A percentile compares a stretch with the other conserved stretches of the same genome.
phyloP scores from a whole-genome alignment of 2,888 invertebrate genomes.

The Subacronicta megacephala region DNA sequence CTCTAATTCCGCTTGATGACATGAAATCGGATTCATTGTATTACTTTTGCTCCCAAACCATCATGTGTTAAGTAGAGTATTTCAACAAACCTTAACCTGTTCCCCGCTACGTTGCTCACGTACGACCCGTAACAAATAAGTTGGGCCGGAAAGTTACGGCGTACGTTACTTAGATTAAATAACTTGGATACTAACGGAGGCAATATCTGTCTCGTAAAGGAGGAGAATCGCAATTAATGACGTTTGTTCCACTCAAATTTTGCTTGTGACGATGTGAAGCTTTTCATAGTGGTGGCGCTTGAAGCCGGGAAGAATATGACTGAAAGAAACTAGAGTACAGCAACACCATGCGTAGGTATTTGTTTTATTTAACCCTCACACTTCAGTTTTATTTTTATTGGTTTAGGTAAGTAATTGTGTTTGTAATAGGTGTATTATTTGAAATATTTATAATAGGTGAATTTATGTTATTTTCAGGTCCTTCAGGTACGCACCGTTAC shows the following conservation, averaged over 20 bases:
- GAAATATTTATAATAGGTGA: too few relatives aligned
- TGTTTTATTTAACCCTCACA: too few relatives aligned
- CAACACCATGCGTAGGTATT: too few relatives aligned
- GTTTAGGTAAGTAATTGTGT: too few relatives aligned
- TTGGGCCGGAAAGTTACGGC: conserved; percentile 54
- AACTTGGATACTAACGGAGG: conserved; percentile 59
- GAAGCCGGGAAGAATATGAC: neutral
- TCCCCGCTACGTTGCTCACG: conserved; percentile 47
- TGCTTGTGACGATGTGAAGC: conserved; percentile 31
- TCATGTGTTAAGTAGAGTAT: conserved; percentile 23
- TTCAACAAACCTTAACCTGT: conserved; percentile 47
- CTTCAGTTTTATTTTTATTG: too few relatives aligned
- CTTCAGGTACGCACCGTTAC: too few relatives aligned
- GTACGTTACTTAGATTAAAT: conserved; percentile 62
- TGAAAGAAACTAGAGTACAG: neutral
- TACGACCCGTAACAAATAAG: conserved; percentile 54
- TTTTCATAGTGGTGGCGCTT: conserved; percentile 8
- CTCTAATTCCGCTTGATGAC: neutral
- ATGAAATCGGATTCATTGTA: conserved; percentile 2
- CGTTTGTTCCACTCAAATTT: conserved; percentile 57
- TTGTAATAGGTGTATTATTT: too few relatives aligned
- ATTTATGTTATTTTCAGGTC: too few relatives aligned
- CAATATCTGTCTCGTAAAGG: conserved; percentile 59
- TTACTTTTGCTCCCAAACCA: conserved; percentile 34
- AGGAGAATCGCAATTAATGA: conserved; percentile 52